phyloP scores from a whole-genome alignment of 2,797 vertebrate genomes.

The Sebastiscus tertius region DNA sequence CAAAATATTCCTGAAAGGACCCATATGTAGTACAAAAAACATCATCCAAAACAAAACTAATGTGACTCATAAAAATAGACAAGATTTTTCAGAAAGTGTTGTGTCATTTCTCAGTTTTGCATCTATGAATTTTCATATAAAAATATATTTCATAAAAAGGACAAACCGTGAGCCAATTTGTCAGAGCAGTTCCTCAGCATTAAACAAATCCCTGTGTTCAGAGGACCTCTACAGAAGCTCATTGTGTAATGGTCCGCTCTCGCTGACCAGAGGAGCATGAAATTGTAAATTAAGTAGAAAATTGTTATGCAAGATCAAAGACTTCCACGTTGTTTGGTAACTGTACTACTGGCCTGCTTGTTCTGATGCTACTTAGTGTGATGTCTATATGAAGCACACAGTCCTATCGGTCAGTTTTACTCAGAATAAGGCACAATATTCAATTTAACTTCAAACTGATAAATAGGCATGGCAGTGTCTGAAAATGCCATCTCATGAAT shows the following conservation, averaged over 20 bases:
- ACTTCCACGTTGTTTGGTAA: background rate
- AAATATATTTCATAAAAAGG: conserved; percentile 4
- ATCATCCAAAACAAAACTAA: background rate
- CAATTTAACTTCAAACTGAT: background rate
- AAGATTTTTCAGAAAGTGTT: background rate
- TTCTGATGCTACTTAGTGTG: background rate
- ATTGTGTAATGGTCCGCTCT: background rate
- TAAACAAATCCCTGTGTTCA: background rate
- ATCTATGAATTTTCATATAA: background rate
- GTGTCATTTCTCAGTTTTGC: background rate
- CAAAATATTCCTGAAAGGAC: background rate
- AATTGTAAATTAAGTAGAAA: conserved; percentile 6
- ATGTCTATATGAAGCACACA: background rate
- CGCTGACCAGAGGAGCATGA: background rate
- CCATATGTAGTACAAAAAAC: background rate
- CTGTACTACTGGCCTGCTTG: background rate
- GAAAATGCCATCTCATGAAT: background rate
- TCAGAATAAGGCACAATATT: background rate
- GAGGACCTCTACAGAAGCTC: background rate
- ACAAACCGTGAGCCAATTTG: background rate
- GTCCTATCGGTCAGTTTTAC: background rate
- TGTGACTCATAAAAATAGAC: background rate
- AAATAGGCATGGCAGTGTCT: background rate
- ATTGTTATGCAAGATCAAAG: background rate
- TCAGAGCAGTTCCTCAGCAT: background rate